Evolutionary conservation across 2,888 invertebrate genomes (phyloP), one percentile per base, ranked within the genome.

Genomic region (Blastobasis adustella): DNA sequence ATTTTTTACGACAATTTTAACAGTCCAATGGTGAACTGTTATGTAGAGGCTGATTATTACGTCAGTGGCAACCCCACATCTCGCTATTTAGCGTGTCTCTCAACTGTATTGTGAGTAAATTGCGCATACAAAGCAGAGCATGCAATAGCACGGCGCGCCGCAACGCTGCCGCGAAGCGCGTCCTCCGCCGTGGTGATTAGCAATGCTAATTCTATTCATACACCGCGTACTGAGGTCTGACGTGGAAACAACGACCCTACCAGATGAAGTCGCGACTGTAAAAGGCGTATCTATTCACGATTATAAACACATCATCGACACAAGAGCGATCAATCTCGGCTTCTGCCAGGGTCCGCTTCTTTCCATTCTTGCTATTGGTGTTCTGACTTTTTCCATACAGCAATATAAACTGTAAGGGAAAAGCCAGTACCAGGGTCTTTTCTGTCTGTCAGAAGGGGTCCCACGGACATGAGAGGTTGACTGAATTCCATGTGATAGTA

Each of bases 161-260:
- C 10, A 5, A n/a, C n/a, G 10, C 36, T 38, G n/a, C 37, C 8
- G n/a, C 37, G 46, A 49, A 49, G n/a, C 36, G 43, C 37, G 39
- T 47, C 47, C 8, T 10, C 9, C 44, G 6, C 23, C 23, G 23
- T 23, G 23, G 23, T 23, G 23, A 23, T 23, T 23, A 23, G 23
- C 23, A 23, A 23, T 23, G 23, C 23, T 23, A 23, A 23, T 23
- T 23, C 23, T 23, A 23, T 23, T 23, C 23, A 23, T 23, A 23
- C 23, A 3, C 23, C 23, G n/a, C n/a, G 23, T 23, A 23, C 23
- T 23, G 23, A 1, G 23, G 23, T 23, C 23, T 41, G 54, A 36
- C 53, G 54, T 53, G 53, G 37, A 39, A 47, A 7, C 40, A 10
- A 46, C 6, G 46, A n/a, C 9, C 46, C n/a, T 10, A 44, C 46